Evolutionary conservation across 2,797 vertebrate species (phyloP).

Genomic region (Synaphobranchus kaupii): DNA sequence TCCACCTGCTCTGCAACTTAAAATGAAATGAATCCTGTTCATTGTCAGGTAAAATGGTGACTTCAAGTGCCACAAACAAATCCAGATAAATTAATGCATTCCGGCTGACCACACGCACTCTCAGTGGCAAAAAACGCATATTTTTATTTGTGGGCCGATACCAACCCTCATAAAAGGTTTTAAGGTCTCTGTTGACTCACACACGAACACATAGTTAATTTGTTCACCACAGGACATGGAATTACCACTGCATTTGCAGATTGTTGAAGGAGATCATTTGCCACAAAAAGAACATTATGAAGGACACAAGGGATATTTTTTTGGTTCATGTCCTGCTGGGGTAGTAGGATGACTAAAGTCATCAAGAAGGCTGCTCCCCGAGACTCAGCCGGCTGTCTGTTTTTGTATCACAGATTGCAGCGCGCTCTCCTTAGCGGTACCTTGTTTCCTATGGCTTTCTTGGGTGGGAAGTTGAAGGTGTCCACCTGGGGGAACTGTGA

Average conservation of each 20-base stretch:
- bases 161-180: background rate
- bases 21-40: background rate
- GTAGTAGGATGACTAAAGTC: background rate
- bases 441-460: constrained; percentile 99
- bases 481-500: constrained; percentile 85
- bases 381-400: background rate
- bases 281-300: background rate
- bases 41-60: constrained; percentile 14
- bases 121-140: background rate
- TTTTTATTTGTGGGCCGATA: background rate
- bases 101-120: background rate
- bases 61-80: background rate
- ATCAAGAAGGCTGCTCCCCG: background rate
- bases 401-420: background rate
- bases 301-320: background rate
- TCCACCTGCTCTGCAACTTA: background rate
- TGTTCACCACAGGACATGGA: background rate
- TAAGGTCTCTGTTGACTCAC: background rate
- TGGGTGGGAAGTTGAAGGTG: constrained; percentile 91
- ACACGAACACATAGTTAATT: constrained; percentile 6
- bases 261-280: background rate
- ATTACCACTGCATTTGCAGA: background rate
- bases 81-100: background rate
- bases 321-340: background rate
- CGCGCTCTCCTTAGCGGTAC: constrained; percentile 64